Percentiles rank a stretch among this genome's conserved stretches.
Evolutionary conservation across 2,888 invertebrate species (phyloP).

Genomic region (Brachycybe producta): DNA sequence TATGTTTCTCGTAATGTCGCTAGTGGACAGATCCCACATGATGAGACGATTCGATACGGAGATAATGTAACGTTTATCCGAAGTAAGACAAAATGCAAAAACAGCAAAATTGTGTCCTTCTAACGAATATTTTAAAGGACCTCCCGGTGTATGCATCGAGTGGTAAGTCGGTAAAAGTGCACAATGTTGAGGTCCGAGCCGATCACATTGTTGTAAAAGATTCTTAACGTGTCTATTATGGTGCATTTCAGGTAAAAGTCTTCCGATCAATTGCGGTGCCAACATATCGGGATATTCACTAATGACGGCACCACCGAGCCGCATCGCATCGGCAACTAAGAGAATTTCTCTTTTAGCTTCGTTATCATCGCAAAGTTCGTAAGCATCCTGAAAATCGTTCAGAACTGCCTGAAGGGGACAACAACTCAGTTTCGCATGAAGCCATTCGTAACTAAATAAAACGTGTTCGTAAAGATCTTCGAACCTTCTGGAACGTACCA

Average conservation of each 20-base stretch:
- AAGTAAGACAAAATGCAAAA: conserved; percentile 77
- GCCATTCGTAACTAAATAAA: conserved; percentile 93
- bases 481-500: conserved; percentile 79
- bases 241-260: conserved; percentile 82
- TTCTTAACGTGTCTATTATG: conserved; percentile 67
- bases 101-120: conserved; percentile 98
- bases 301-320: conserved; percentile 86
- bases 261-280: conserved; percentile 82
- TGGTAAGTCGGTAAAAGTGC: conserved; percentile 86
- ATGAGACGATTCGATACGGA: conserved; percentile 94
- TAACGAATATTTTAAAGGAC: conserved; percentile 91
- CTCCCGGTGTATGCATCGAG: conserved; percentile 96
- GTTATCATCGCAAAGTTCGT: conserved; percentile 62
- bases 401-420: conserved; percentile 90
- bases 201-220: conserved; percentile 79
- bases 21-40: conserved; percentile 91
- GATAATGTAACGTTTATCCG: conserved; percentile 82
- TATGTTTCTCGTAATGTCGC: conserved; percentile 84
- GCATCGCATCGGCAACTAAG: conserved; percentile 82
- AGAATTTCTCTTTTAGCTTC: conserved; percentile 73
- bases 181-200: conserved; percentile 74
- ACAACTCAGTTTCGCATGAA: conserved; percentile 87
- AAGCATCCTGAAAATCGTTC: conserved; percentile 90
- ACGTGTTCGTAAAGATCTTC: conserved; percentile 82
- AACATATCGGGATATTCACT: conserved; percentile 88